Conservation (phyloP, 2,113 vertebrate species). For the Spea bombifrons region DNA sequence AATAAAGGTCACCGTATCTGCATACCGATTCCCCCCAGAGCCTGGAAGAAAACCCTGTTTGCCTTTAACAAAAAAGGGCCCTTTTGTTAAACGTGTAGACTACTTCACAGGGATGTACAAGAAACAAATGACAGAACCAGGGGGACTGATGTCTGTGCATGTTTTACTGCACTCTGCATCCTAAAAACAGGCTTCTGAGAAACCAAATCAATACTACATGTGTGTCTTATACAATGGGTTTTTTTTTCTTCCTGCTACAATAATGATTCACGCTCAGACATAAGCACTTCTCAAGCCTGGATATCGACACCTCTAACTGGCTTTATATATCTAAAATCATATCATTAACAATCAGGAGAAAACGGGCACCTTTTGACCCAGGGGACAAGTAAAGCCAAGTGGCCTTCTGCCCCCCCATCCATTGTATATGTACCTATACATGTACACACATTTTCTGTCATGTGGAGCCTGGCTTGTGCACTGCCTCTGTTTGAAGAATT, state of each 20-base stretch:
- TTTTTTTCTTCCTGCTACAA: conserved; percentile 68
- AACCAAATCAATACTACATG: conserved; percentile 76
- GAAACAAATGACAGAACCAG: conserved; percentile 68
- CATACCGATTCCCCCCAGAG: conserved; percentile 82
- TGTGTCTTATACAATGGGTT: conserved; percentile 61
- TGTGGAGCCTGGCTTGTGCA: no score
- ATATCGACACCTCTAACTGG: conserved; percentile 76
- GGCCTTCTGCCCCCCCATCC: no score
- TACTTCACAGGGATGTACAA: conserved; percentile 75
- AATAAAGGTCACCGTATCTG: conserved; percentile 95
- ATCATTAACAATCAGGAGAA: conserved; percentile 46
- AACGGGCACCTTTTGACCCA: no score
- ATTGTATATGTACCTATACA: no score
- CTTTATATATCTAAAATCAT: conserved; percentile 58
- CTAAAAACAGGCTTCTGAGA: conserved; percentile 75
- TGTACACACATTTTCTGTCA: no score
- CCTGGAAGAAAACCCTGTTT: conserved; percentile 81
- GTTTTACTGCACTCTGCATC: conserved; percentile 76
- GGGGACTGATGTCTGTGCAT: conserved; percentile 69
- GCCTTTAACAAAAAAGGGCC: conserved; percentile 71
- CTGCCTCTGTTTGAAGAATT: no score
- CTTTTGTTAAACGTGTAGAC: conserved; percentile 69
- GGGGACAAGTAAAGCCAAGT: no score
- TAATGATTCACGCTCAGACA: conserved; percentile 75
- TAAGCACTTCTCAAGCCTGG: conserved; percentile 71